Base-by-base conservation (phyloP, 2,113 vertebrate species). In the Triplophysa siluroides region DNA sequence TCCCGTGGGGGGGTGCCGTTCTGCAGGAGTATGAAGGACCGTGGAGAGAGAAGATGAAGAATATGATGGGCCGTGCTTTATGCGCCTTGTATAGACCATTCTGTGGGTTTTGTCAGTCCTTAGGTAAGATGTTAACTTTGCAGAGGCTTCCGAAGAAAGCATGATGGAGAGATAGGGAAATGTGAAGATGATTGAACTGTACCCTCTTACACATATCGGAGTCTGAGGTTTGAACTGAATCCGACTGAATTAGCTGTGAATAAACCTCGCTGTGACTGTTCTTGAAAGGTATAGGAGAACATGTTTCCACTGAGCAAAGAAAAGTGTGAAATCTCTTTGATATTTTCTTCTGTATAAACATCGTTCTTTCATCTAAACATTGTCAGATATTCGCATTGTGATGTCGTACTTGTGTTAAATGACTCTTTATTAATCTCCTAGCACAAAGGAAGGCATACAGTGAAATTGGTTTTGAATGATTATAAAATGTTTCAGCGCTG, bases 11-110 rank as follows among this genome's bases (percentile, higher is more conserved):
- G 0, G 33, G 16, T 9, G 43, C 23, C 21, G 9, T 47, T 81
- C 65, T 75, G 9, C n/a, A 74, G 16, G 62, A 43, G 64, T 24
- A 61, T 60, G 41, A 65, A 56, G 47, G 71, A 41, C 33, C 52
- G 6, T 19, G 18, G 62, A 56, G 50, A 58, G 72, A 75, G 56
- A 60, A 60, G 41, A 63, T 63, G 9, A 23, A 63, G 73, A 67
- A 61, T 52, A 45, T 52, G 41, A 74, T 80, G 29, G 50, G 10
- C 41, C 43, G 3, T 11, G n/a, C 43, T 56, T 52, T 56, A 26
- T 52, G 45, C 1, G 43, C 19, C 10, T 6, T 52, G 43, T 23
- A 62, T 29, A 6, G 50, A 66, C 13, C 61, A n/a, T 10, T 47
- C 41, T 21, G 56, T 75, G 23, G 41, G 21, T 43, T 56, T 73